Evolutionary conservation across 2,797 vertebrate species (phyloP).

Genomic region (Diplodus sargus): DNA sequence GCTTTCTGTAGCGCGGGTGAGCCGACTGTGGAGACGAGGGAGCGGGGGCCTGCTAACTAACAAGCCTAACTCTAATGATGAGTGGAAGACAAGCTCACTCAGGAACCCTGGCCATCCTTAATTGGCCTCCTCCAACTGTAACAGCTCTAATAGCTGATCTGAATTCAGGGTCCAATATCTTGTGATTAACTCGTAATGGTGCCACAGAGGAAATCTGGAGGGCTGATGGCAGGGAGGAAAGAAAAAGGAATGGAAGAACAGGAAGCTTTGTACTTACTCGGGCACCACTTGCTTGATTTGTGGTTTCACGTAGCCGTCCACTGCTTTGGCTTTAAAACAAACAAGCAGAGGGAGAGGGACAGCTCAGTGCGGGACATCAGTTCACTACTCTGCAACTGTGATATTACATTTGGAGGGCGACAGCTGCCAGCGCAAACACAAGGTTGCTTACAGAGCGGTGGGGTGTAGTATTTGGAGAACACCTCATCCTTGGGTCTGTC

Average conservation of each 20-base stretch:
- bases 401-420: neutral
- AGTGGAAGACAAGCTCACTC: constrained; percentile 68
- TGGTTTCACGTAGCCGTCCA: constrained; percentile 97
- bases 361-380: neutral
- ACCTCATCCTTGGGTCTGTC: constrained; percentile 96
- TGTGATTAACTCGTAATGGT: constrained; percentile 71
- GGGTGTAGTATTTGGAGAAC: constrained; percentile 98
- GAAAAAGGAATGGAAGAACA: neutral
- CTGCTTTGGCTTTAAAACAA: constrained; percentile 89
- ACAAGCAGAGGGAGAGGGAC: constrained; percentile 41
- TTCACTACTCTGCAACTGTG: neutral
- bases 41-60: constrained; percentile 67
- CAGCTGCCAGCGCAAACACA: constrained; percentile 35
- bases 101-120: constrained; percentile 70
- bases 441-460: constrained; percentile 88
- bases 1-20: constrained; percentile 28
- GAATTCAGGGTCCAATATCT: constrained; percentile 73
- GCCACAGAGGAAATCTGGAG: constrained; percentile 27
- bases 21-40: constrained; percentile 42
- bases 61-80: constrained; percentile 82
- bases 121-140: constrained; percentile 80
- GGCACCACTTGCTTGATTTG: constrained; percentile 98
- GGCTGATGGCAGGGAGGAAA: neutral
- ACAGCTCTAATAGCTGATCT: constrained; percentile 77
- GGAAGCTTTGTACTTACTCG: constrained; percentile 87